Evolutionary conservation across 2,888 invertebrate species (phyloP).

Genomic region (Dorcus hopei): DNA sequence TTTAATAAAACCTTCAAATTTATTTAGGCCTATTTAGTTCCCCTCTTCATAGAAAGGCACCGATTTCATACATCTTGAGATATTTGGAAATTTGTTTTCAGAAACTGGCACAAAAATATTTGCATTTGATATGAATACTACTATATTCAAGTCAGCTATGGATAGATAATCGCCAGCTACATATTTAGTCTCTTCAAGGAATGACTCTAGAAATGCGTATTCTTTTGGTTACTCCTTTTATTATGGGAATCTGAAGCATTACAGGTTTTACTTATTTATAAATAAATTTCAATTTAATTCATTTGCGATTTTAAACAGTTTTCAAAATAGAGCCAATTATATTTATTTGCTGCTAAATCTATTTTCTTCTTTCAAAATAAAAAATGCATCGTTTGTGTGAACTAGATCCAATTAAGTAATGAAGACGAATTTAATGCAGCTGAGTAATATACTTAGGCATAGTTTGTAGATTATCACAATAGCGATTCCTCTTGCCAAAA

Average conservation of each 20-base stretch:
- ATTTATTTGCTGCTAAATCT: too few relatives aligned
- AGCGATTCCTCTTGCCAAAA: slow-evolving; percentile 50
- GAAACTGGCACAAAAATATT: not conserved
- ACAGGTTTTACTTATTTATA: too few relatives aligned
- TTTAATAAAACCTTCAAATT: not conserved
- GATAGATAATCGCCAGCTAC: slow-evolving; percentile 53
- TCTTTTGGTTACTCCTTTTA: slow-evolving; percentile 38
- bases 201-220: slow-evolving; percentile 51
- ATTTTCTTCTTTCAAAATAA: too few relatives aligned
- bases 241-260: slow-evolving; percentile 46
- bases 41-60: slow-evolving; percentile 32
- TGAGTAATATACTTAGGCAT: not conserved
- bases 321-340: too few relatives aligned
- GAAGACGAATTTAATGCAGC: not conserved
- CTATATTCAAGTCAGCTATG: slow-evolving; percentile 54
- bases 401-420: too few relatives aligned
- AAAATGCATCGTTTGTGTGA: not conserved
- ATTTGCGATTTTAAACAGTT: not conserved
- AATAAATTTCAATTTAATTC: not conserved
- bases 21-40: slow-evolving; percentile 8
- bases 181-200: slow-evolving; percentile 50
- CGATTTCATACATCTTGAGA: slow-evolving; percentile 37
- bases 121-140: slow-evolving; percentile 37
- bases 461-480: slow-evolving; percentile 42
- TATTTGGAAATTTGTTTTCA: not conserved